Conservation (phyloP, 2,888 invertebrate species). For the Chorisops tibialis region DNA sequence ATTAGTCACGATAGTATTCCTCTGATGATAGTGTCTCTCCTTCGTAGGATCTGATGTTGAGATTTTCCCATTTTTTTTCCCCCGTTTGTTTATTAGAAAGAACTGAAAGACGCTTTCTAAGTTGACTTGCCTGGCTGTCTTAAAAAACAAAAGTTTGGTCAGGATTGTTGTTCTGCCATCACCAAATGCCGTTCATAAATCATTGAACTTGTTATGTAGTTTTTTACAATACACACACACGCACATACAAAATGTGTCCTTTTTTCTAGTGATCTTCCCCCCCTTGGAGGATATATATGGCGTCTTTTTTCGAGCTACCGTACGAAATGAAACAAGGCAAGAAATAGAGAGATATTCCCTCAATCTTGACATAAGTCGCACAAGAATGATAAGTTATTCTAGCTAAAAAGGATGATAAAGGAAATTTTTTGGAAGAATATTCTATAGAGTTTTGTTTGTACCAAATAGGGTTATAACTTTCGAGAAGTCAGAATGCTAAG, state of each 20-base stretch:
- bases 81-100: constrained; percentile 3
- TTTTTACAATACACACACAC: constrained; percentile 23
- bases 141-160: constrained; percentile 28
- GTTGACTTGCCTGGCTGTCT: not conserved
- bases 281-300: constrained; percentile 8
- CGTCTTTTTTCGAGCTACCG: constrained; percentile 12
- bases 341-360: constrained; percentile 8
- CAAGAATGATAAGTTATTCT: constrained; percentile 19
- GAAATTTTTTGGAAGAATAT: not conserved
- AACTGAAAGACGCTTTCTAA: not conserved
- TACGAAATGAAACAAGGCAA: constrained; percentile 1
- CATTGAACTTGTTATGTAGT: constrained; percentile 32
- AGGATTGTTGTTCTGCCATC: constrained; percentile 29
- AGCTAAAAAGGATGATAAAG: constrained; percentile 22
- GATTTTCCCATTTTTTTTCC: constrained; percentile 16
- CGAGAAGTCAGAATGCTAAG: no score
- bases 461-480: no score
- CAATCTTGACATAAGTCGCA: constrained; percentile 22
- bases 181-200: constrained; percentile 32
- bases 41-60: constrained; percentile 16
- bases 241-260: not conserved
- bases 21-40: not conserved
- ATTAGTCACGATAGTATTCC: constrained; percentile 18
- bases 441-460: no score
- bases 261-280: not conserved